These are phyloP conservation scores for Sebastiscus tertius DNA, from an alignment of 2,797 vertebrate species.

Conservation along the genomic window DNA sequence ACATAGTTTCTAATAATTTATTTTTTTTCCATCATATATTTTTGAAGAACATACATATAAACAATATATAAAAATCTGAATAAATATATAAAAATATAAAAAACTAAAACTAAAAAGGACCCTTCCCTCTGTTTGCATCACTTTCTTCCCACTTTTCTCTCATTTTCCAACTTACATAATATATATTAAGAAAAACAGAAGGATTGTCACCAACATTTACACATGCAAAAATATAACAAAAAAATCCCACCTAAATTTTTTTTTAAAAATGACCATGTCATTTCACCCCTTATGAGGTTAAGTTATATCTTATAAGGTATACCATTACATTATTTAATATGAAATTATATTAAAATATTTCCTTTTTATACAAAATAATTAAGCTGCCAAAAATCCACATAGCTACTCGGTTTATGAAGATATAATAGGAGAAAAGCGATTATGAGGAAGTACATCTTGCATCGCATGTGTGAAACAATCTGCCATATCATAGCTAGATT, in stretches of 20 bases:
- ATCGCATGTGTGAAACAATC: not conserved
- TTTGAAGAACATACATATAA: not conserved
- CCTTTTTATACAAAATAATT: not conserved
- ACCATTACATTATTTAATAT: not conserved
- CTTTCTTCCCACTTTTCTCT: not conserved
- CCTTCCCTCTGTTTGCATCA: not conserved
- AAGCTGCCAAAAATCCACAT: not conserved
- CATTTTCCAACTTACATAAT: too few species aligned
- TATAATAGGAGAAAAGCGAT: not conserved
- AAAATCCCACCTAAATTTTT: not conserved
- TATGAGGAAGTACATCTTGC: not conserved
- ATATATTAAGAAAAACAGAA: too few species aligned
- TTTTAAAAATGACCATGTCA: too few species aligned
- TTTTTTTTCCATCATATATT: not conserved
- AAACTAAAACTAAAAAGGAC: too few species aligned
- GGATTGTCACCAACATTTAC: too few species aligned
- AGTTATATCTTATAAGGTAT: not conserved
- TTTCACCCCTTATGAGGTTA: not conserved
- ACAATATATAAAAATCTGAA: too few species aligned
- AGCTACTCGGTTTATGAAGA: not conserved
- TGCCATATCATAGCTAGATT: not conserved
- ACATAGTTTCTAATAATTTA: too few species aligned
- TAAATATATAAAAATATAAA: too few species aligned
- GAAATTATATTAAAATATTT: not conserved
- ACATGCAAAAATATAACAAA: too few species aligned